These are phyloP conservation scores for Caenorhabditis sp. DNA, from an alignment of 2,888 invertebrate species.

Conservation along the genomic window DNA sequence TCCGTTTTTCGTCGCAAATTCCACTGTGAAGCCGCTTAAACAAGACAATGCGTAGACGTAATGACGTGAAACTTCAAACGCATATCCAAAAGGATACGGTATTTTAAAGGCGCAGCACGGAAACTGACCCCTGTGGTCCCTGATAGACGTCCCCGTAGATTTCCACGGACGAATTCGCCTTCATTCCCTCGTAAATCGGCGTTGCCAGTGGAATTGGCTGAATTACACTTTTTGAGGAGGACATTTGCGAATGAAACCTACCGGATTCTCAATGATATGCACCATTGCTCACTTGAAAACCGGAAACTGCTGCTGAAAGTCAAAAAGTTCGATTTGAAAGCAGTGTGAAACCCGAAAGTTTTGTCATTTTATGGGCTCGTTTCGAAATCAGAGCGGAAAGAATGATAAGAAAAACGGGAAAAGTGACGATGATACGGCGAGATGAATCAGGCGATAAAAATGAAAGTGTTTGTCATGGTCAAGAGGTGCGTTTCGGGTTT, in stretches of 20 bases:
- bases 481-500: too few relatives aligned
- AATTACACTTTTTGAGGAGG: neutral
- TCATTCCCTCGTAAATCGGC: conserved; percentile 44
- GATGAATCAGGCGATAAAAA: conserved; percentile 12
- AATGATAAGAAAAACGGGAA: conserved; percentile 21
- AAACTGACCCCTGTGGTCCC: conserved; percentile 41
- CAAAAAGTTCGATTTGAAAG: neutral
- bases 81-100: neutral
- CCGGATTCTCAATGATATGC: conserved; percentile 52
- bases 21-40: conserved; percentile 45
- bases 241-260: neutral
- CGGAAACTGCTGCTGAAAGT: conserved; percentile 12
- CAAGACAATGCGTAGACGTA: neutral
- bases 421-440: conserved; percentile 25
- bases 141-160: conserved; percentile 41
- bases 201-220: conserved; percentile 44
- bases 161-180: conserved; percentile 26
- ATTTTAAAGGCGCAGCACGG: neutral
- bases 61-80: neutral
- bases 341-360: conserved; percentile 3
- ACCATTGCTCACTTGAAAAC: conserved; percentile 30
- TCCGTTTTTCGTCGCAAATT: conserved; percentile 37
- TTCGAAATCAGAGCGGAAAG: conserved; percentile 30
- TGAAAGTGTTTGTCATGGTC: conserved; percentile 21
- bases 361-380: conserved; percentile 11